Base-by-base conservation (phyloP, 2,888 invertebrate species). In the Drosophila kanekoi region DNA sequence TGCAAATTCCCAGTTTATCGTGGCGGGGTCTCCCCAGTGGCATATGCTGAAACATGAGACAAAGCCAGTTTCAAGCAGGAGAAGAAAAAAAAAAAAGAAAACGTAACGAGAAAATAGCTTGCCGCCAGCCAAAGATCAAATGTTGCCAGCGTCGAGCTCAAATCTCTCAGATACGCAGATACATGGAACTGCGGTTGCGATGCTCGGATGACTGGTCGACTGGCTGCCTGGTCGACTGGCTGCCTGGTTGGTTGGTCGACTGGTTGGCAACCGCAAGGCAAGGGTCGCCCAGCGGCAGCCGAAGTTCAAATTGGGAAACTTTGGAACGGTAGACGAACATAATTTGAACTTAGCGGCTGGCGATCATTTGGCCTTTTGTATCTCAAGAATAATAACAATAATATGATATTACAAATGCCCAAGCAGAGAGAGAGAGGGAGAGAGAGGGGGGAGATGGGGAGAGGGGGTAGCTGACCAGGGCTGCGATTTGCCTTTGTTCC, bases 121-220 rank as follows among this genome's bases (percentile, higher is more conserved):
- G 83, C 86, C 81, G 81, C 86, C 81, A 85, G 76, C 63, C 74
- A 81, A 81, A 83, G 82, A 83, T 83, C 82, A 83, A 87, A 87
- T 83, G 87, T 78, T 78, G 75, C 32, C 67, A 69, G 68, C 70
- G 78, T 47, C 62, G 54, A 58, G 67, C 59, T 59, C 69, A 77
- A 83, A 77, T 84, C 82, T 84, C 75, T 58, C 62, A 76, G 87
- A 83, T 81, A 81, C 71, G 82, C 74, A 75, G 83, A 83, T 80
- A 81, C 83, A 67, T 54, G 75, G 40, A 43, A 67, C 78, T 81
- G 81, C 78, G 81, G 81, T 79, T 85, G 63, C 41, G 81, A 74
- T 85, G 63, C 41, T 33, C 38, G 53, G 20, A 56, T 47, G 59
- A 52, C 35, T 44, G 56, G 20, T 49, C 20, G 18, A 20, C 14